These are phyloP conservation scores for Dipodomys ordii DNA, from an alignment of 2,113 vertebrate genomes.

Conservation along the genomic window DNA sequence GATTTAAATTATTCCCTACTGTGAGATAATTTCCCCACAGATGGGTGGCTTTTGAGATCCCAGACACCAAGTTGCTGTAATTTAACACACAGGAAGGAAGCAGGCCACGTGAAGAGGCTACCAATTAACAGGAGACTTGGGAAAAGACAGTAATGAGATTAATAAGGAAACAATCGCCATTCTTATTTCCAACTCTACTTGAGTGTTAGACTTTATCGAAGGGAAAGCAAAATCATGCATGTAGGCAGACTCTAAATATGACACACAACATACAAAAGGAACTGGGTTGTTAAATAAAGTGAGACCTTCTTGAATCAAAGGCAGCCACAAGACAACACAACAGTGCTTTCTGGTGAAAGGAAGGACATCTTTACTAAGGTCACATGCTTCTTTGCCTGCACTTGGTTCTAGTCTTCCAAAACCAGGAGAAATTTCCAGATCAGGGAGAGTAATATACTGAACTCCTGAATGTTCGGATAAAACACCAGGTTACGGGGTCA, in stretches of 20 bases:
- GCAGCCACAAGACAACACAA: neutral
- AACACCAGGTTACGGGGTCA: neutral
- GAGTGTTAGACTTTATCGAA: conserved; percentile 59
- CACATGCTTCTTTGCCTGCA: neutral
- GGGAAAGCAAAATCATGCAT: conserved; percentile 57
- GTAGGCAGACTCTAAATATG: conserved; percentile 58
- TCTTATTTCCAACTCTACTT: neutral
- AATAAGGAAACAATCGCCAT: conserved; percentile 47
- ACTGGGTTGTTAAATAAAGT: neutral
- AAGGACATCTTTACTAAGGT: neutral
- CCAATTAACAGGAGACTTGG: conserved; percentile 45
- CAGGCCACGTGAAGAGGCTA: neutral
- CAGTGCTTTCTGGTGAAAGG: neutral
- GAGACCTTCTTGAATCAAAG: conserved; percentile 29
- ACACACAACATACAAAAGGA: conserved; percentile 58
- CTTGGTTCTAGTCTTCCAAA: conserved; percentile 11
- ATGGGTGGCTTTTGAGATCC: conserved; percentile 24
- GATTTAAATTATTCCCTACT: conserved; percentile 56
- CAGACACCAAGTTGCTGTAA: conserved; percentile 8
- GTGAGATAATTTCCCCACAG: conserved; percentile 45
- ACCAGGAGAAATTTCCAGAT: neutral
- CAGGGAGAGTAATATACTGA: neutral
- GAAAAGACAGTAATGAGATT: conserved; percentile 36
- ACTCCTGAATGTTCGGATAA: neutral
- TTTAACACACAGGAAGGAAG: conserved; percentile 52